phyloP scores from a whole-genome alignment of 1,140 invertebrate species.

The Zaprionus kolodkinae region DNA sequence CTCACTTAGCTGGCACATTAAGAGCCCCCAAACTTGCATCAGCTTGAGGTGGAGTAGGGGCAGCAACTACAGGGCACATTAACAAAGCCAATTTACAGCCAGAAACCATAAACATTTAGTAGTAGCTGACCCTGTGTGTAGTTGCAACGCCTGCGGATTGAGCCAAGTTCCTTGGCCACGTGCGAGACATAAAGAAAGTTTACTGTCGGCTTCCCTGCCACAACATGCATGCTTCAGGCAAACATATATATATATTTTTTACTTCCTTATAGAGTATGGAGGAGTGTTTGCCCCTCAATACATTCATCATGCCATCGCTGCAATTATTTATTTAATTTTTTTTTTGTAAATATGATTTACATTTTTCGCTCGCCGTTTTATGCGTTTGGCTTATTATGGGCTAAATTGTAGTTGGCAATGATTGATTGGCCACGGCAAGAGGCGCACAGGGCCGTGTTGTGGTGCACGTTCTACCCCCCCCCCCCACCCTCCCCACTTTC shows the following conservation, averaged over 20 bases:
- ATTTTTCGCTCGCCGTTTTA: conserved; percentile 1
- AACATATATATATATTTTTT: neutral
- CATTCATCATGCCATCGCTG: conserved; percentile 5
- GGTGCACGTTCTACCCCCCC: neutral
- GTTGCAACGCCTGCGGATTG: conserved; percentile 30
- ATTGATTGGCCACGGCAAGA: conserved; percentile 55
- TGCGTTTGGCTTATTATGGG: conserved; percentile 27
- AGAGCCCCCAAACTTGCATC: conserved; percentile 34
- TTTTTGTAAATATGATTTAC: conserved; percentile 29
- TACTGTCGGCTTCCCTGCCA: conserved; percentile 6
- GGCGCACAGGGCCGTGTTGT: conserved; percentile 11
- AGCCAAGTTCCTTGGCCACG: conserved; percentile 13
- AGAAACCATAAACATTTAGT: conserved; percentile 39
- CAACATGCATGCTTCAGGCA: neutral
- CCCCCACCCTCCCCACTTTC: neutral
- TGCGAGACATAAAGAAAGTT: conserved; percentile 28
- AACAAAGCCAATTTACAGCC: conserved; percentile 42
- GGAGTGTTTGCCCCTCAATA: neutral
- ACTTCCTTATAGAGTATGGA: no score
- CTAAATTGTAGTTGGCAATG: conserved; percentile 68
- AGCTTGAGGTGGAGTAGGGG: neutral
- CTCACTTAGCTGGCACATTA: conserved; percentile 42
- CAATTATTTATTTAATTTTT: conserved; percentile 31
- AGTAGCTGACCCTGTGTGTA: conserved; percentile 9
- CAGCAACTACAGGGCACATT: conserved; percentile 11